Evolutionary conservation across 2,888 invertebrate species (phyloP), one percentile per base, ranked within the genome.

Genomic region (Rhamnusium bicolor): DNA sequence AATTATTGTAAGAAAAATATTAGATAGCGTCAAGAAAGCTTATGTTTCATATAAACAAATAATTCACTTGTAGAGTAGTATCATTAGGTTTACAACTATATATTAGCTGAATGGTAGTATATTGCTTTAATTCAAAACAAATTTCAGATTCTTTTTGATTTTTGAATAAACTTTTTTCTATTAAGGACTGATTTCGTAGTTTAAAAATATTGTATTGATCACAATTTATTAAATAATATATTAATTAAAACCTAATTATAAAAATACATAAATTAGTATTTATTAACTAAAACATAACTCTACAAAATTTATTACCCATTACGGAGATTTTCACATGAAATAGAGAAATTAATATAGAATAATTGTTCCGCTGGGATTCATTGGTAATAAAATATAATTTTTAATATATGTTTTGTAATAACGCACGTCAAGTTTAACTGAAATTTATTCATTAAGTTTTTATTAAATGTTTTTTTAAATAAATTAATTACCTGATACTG

Each of bases 401-500:
- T 32, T 10, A 32, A 10, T 10, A 32, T 32, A n/a, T n/a, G n/a
- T 1, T 32, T 12, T 32, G 10, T 10, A 32, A 32, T 32, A 32
- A 32, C 12, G 8, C 12, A 10, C 32, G 32, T 32, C 32, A 10
- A 8, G 32, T 32, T 32, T 32, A 32, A 32, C 32, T 32, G 32
- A 32, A 32, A 32, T 32, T n/a, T 40, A 18, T 51, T 51, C 18
- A 19, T 19, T 19, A 51, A 18, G 8, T 19, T 51, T 51, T 51
- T 10, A 19, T 51, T 18, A 19, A 51, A 51, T 10, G 51, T 51
- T 18, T 7, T 18, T 19, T 18, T 19, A 3, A 16, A 61, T 5
- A 19, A 51, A 27, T 51, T 62, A 78, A 87, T 87, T 87, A 93
- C 94, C 92, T 96, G 95, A 89, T 96, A 96, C 85, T 93, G 93